Evolutionary conservation across 2,888 invertebrate species (phyloP).

Genomic region (Agapostemon virescens): DNA sequence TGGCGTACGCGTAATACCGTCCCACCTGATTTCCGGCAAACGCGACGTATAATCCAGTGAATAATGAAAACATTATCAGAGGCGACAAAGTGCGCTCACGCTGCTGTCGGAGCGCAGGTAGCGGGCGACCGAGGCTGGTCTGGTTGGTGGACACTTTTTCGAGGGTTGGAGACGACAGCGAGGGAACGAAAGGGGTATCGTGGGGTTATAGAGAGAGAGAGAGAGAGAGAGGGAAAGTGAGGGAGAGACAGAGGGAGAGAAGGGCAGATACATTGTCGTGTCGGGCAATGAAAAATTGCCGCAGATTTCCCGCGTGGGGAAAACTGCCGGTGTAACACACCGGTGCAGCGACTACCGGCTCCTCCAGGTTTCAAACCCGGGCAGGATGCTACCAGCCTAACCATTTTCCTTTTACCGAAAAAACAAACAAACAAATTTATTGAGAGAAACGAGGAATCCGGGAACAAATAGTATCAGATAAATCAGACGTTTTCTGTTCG

Average conservation of each 20-base stretch:
- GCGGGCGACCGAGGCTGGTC: slow-evolving; percentile 28
- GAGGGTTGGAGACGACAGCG: slow-evolving; percentile 20
- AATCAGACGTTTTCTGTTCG: slow-evolving; percentile 61
- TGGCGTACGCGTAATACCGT: slow-evolving; percentile 62
- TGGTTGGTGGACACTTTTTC: slow-evolving; percentile 58
- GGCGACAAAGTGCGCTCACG: slow-evolving; percentile 61
- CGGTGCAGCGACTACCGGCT: slow-evolving; percentile 36
- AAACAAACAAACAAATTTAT: slow-evolving; percentile 6
- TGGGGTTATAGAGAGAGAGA: neutral
- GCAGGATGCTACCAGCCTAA: slow-evolving; percentile 24
- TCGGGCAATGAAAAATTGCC: slow-evolving; percentile 73
- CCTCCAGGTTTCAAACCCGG: slow-evolving; percentile 31
- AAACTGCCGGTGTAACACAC: slow-evolving; percentile 62
- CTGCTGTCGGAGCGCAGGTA: slow-evolving; percentile 54
- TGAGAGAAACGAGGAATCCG: slow-evolving; percentile 12
- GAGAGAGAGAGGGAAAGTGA: neutral
- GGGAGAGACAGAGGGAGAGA: slow-evolving; percentile 9
- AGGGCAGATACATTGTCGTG: slow-evolving; percentile 70
- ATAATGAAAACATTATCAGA: slow-evolving; percentile 72
- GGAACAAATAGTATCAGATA: slow-evolving; percentile 65
- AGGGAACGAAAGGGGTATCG: neutral
- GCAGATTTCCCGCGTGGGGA: slow-evolving; percentile 69
- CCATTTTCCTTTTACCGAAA: slow-evolving; percentile 12
- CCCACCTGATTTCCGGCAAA: slow-evolving; percentile 68
- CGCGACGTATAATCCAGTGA: slow-evolving; percentile 69